A percentile compares a stretch with the other conserved stretches of the same genome.
Conservation (phyloP, 2,113 vertebrate species). For the Leptosomus discolor region DNA sequence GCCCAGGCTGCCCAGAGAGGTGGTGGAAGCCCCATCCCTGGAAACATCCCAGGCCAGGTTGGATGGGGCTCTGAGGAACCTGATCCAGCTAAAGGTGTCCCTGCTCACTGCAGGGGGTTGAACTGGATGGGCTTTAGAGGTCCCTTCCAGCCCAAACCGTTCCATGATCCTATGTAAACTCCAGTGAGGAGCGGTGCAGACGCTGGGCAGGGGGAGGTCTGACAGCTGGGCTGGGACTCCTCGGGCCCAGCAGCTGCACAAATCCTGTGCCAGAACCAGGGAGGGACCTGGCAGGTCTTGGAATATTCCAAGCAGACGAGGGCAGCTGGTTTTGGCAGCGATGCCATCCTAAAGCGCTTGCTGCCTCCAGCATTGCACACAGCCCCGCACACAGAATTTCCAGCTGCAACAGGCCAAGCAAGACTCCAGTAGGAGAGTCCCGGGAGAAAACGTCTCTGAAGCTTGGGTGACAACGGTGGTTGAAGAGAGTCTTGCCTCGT, state of each 20-base stretch:
- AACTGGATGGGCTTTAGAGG: too few species aligned
- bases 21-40: too few species aligned
- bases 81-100: too few species aligned
- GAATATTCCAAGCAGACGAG: neutral
- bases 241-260: neutral
- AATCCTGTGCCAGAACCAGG: neutral
- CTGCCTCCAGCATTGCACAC: neutral
- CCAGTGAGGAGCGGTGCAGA: neutral
- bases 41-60: too few species aligned
- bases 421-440: neutral
- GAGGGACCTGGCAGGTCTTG: neutral
- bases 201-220: neutral
- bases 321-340: neutral
- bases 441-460: neutral
- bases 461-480: neutral
- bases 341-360: neutral
- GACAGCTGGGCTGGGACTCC: neutral
- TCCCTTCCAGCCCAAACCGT: too few species aligned
- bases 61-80: too few species aligned
- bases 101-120: too few species aligned
- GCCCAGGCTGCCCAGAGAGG: too few species aligned
- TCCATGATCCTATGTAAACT: too few species aligned
- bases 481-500: neutral
- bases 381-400: neutral
- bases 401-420: neutral